These are phyloP conservation scores for Siphamia tubifer DNA, from an alignment of 2,113 vertebrate species.

Conservation along the genomic window DNA sequence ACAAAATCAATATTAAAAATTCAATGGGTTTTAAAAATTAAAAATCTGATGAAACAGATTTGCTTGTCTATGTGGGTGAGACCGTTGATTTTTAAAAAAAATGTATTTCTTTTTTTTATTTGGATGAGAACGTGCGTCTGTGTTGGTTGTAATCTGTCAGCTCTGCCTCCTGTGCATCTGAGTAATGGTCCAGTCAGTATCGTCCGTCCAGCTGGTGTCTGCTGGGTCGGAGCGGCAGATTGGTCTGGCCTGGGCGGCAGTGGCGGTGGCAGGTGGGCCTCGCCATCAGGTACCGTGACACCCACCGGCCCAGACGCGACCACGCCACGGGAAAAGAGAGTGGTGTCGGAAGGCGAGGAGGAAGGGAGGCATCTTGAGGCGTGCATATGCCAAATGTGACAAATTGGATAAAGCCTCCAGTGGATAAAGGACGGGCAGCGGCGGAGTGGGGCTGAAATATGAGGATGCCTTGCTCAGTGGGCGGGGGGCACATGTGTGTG, in stretches of 20 bases:
- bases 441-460: conserved; percentile 46
- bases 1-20: too few relatives aligned
- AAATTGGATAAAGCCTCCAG: conserved; percentile 68
- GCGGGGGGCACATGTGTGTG: conserved; percentile 50
- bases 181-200: conserved; percentile 38
- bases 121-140: too few relatives aligned
- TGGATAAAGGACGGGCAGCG: conserved; percentile 35
- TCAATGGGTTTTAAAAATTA: too few relatives aligned
- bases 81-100: too few relatives aligned
- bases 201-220: conserved; percentile 69
- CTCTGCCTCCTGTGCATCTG: conserved; percentile 39
- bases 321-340: conserved; percentile 15
- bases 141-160: conserved; percentile 26
- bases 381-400: conserved; percentile 51
- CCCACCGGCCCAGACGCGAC: conserved; percentile 49
- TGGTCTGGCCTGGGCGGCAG: conserved; percentile 39
- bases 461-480: conserved; percentile 40
- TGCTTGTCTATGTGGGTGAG: too few relatives aligned
- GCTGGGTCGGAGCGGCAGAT: conserved; percentile 48
- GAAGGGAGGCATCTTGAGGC: conserved; percentile 25
- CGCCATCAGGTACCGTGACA: conserved; percentile 52
- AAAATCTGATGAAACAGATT: too few relatives aligned
- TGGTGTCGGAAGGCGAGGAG: background rate
- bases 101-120: too few relatives aligned
- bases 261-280: conserved; percentile 57